Evolutionary conservation across 2,888 invertebrate genomes (phyloP).

Genomic region (Mythimna ferrago): DNA sequence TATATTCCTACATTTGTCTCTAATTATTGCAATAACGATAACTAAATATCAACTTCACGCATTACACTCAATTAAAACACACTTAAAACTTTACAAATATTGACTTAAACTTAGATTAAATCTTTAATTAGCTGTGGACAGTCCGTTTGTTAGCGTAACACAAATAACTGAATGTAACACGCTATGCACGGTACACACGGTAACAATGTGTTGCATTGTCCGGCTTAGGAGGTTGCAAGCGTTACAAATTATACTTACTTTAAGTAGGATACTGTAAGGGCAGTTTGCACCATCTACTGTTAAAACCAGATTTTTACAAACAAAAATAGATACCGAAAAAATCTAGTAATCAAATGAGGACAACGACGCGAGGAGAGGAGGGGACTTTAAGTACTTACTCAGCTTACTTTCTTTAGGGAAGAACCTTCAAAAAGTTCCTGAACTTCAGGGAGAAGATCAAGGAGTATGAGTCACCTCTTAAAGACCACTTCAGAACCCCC

Average conservation of each 20-base stretch:
- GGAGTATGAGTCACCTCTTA: too few species aligned
- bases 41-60: conserved; percentile 20
- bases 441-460: too few species aligned
- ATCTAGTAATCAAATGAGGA: too few species aligned
- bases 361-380: too few species aligned
- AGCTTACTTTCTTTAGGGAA: too few species aligned
- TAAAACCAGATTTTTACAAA: too few species aligned
- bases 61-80: conserved; percentile 33
- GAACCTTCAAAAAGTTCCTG: too few species aligned
- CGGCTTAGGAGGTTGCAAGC: conserved; percentile 20
- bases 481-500: too few species aligned
- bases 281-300: too few species aligned
- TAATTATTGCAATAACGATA: conserved; percentile 16
- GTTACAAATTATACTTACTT: conserved; percentile 20
- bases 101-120: conserved; percentile 22
- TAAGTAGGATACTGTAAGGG: too few species aligned
- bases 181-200: conserved; percentile 48
- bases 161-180: conserved; percentile 32
- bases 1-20: conserved; percentile 11
- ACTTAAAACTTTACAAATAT: conserved; percentile 45
- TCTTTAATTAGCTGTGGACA: conserved; percentile 22
- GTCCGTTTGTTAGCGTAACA: conserved; percentile 31
- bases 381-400: too few species aligned
- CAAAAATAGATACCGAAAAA: too few species aligned
- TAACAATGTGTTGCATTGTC: conserved; percentile 61